Evolutionary conservation across 2,797 vertebrate genomes (phyloP).

Genomic region (Pseudochirops cupreus): DNA sequence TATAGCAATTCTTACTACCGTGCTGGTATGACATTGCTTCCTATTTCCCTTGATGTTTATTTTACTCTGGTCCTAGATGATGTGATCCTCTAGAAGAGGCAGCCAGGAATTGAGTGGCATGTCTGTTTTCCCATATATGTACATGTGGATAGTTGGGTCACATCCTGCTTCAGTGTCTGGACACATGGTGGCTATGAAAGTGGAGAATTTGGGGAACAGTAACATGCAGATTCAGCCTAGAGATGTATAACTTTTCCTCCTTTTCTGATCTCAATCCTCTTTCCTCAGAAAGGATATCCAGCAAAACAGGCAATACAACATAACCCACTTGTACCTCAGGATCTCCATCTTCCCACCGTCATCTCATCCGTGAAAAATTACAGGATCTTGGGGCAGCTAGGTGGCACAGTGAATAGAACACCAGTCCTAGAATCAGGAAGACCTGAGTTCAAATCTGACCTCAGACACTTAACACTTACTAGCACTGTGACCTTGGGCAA

Average conservation of each 20-base stretch:
- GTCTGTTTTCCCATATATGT: not conserved
- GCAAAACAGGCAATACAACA: not conserved
- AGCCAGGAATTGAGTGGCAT: not conserved
- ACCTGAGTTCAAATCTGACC: too few species aligned
- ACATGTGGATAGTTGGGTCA: not conserved
- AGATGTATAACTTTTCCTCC: not conserved
- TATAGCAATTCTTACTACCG: not conserved
- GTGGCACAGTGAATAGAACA: too few species aligned
- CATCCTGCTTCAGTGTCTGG: not conserved
- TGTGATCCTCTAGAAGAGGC: not conserved
- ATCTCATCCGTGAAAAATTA: not conserved
- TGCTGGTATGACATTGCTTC: not conserved
- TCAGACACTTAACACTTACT: too few species aligned
- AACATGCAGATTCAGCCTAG: not conserved
- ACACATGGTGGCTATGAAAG: not conserved
- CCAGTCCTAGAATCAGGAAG: too few species aligned
- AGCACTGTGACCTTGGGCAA: too few species aligned
- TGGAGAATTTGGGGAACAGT: not conserved
- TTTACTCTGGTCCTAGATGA: not conserved
- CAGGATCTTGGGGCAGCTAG: too few species aligned
- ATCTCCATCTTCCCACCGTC: not conserved
- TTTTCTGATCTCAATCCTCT: not conserved
- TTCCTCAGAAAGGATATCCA: not conserved
- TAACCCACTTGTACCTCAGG: not conserved
- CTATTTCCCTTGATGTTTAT: not conserved